These are phyloP conservation scores for Trichonephila clavata DNA, from an alignment of 1,140 invertebrate genomes.

Conservation along the genomic window DNA sequence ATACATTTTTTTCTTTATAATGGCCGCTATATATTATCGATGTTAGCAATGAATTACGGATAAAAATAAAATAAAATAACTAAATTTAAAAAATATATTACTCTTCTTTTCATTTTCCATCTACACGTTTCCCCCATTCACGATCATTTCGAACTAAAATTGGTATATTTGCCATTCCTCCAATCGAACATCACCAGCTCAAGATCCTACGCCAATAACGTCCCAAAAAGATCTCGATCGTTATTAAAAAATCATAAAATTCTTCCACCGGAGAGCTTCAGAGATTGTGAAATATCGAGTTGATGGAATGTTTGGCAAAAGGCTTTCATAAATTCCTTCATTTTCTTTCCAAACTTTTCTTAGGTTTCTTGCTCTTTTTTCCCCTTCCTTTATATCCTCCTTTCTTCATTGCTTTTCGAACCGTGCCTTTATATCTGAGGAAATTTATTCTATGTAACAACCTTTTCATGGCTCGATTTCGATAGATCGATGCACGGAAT, in stretches of 20 bases:
- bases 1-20: no score
- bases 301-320: neutral
- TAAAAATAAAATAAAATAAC: no score
- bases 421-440: neutral
- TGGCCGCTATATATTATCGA: no score
- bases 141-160: neutral
- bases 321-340: neutral
- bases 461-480: neutral
- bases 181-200: neutral
- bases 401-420: neutral
- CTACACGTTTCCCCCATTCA: neutral
- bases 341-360: neutral
- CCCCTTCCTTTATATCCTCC: neutral
- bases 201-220: neutral
- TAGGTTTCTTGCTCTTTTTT: neutral
- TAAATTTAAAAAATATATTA: no score
- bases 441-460: constrained; percentile 19
- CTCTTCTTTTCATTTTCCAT: no score
- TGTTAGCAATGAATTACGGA: no score
- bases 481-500: neutral
- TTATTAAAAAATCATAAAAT: constrained; percentile 13
- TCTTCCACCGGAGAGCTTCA: neutral
- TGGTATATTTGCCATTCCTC: neutral
- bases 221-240: neutral
- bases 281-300: neutral